A percentile compares a stretch with the other conserved stretches of the same genome.
Conservation (phyloP, 2,888 invertebrate species). For the Mythimna ferrago region DNA sequence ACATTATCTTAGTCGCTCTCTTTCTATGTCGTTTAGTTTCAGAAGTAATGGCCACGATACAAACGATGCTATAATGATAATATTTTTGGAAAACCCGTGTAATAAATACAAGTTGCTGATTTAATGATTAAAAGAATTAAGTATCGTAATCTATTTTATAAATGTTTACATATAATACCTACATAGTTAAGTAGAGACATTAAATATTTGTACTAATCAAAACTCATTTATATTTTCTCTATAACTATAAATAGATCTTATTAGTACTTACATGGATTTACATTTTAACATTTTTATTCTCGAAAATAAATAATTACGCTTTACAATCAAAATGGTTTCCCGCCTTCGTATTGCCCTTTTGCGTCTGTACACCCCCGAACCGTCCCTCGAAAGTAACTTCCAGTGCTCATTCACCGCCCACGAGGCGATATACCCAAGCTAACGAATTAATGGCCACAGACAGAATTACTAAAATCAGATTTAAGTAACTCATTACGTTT, state of each 20-base stretch:
- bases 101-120: conserved; percentile 16
- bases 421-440: conserved; percentile 18
- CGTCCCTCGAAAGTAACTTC: conserved; percentile 21
- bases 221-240: background rate
- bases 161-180: background rate
- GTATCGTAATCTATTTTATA: background rate
- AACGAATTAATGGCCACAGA: conserved; percentile 30
- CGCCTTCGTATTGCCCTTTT: conserved; percentile 52
- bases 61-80: conserved; percentile 35
- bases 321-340: conserved; percentile 28
- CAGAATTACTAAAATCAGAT: conserved; percentile 20
- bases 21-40: conserved; percentile 42
- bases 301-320: conserved; percentile 20
- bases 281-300: conserved; percentile 2
- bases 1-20: conserved; percentile 54
- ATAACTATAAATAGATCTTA: background rate
- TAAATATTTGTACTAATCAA: conserved; percentile 1
- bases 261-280: conserved; percentile 1
- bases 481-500: background rate
- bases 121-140: conserved; percentile 22
- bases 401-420: conserved; percentile 33
- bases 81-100: conserved; percentile 36
- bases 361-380: conserved; percentile 30
- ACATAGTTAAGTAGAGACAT: background rate
- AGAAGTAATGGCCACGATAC: conserved; percentile 46